phyloP scores from a whole-genome alignment of 1,140 invertebrate species.

The Matsumurasca onukii region DNA sequence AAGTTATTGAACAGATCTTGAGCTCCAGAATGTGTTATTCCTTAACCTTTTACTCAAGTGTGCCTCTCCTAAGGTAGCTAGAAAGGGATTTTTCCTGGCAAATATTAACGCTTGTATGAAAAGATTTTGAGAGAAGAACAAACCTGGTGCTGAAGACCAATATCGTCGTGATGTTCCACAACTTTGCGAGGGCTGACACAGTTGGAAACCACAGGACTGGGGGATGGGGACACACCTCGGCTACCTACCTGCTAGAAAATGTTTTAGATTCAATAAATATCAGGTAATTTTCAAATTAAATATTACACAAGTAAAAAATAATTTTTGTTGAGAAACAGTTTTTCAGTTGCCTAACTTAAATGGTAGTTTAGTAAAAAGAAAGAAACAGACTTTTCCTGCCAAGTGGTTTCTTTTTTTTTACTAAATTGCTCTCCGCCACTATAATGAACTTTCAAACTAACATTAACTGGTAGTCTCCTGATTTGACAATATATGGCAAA shows the following conservation, averaged over 20 bases:
- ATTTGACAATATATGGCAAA: too few species aligned
- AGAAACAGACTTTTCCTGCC: too few species aligned
- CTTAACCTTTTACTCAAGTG: too few species aligned
- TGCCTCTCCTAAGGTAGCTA: neutral
- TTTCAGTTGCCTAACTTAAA: neutral
- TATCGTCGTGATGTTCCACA: slow-evolving; percentile 24
- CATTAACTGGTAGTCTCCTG: too few species aligned
- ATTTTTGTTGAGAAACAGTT: neutral
- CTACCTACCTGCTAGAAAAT: neutral
- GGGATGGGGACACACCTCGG: slow-evolving; percentile 47
- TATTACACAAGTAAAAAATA: neutral
- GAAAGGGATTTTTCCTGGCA: neutral
- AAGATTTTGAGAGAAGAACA: neutral
- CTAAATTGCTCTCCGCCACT: too few species aligned
- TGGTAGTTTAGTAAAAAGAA: neutral
- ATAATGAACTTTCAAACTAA: too few species aligned
- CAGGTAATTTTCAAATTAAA: neutral
- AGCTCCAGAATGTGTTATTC: too few species aligned
- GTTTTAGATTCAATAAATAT: neutral
- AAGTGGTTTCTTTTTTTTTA: too few species aligned
- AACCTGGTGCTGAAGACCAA: slow-evolving; percentile 28
- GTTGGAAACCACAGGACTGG: slow-evolving; percentile 47
- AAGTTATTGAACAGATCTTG: too few species aligned
- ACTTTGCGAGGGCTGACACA: slow-evolving; percentile 33
- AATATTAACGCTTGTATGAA: neutral